phyloP scores from a whole-genome alignment of 2,888 invertebrate species.

The Drosophila kanekoi region DNA sequence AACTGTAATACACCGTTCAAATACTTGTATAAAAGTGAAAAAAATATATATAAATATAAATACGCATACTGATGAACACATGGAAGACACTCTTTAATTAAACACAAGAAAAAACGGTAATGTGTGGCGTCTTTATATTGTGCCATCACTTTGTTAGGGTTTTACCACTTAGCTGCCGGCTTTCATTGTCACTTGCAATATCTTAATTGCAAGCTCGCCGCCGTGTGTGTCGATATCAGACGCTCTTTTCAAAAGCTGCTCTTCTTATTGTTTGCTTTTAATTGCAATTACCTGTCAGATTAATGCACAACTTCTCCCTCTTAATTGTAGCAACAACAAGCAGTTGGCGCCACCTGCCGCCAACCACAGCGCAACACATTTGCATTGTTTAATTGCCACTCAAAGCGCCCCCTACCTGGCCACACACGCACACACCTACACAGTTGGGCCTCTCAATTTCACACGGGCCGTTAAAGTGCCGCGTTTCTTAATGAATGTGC shows the following conservation, averaged over 20 bases:
- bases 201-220: constrained; percentile 31
- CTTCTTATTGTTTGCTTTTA: constrained; percentile 60
- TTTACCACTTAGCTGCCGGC: constrained; percentile 13
- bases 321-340: constrained; percentile 56
- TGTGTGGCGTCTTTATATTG: neutral
- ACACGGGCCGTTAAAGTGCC: constrained; percentile 50
- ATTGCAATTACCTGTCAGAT: constrained; percentile 77
- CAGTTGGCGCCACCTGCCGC: constrained; percentile 30
- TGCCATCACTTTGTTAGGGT: constrained; percentile 10
- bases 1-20: neutral
- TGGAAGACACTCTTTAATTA: neutral
- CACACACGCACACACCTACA: constrained; percentile 5
- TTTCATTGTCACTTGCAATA: constrained; percentile 48
- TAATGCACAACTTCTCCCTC: constrained; percentile 66
- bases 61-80: too few species aligned
- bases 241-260: constrained; percentile 14
- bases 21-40: neutral
- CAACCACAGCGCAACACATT: constrained; percentile 22
- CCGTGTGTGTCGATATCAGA: constrained; percentile 21
- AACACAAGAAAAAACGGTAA: neutral
- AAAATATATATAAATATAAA: neutral
- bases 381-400: constrained; percentile 78
- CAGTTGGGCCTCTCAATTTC: constrained; percentile 28
- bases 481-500: constrained; percentile 64
- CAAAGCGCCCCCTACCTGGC: constrained; percentile 31